Conservation (phyloP, 2,888 invertebrate genomes). For the Sialis fuliginosa region DNA sequence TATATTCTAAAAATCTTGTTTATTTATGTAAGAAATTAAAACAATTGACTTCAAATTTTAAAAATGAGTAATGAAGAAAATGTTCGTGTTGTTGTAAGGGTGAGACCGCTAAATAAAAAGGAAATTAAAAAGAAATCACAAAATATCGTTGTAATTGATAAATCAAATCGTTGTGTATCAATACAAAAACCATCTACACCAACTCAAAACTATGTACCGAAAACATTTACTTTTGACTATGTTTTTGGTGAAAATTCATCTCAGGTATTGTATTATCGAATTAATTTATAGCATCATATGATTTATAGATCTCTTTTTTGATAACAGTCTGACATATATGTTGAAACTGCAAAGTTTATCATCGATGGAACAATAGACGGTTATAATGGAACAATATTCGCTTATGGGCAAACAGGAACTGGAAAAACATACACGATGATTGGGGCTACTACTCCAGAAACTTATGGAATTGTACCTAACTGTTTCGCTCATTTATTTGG, state of each 20-base stretch:
- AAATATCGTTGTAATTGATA: conserved; percentile 59
- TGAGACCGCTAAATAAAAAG: conserved; percentile 78
- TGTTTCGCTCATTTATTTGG: conserved; percentile 98
- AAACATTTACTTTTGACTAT: conserved; percentile 87
- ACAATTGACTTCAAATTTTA: no score
- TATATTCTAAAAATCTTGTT: no score
- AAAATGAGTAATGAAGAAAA: conserved; percentile 40
- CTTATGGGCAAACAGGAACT: conserved; percentile 87
- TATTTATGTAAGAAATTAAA: no score
- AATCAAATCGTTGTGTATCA: conserved; percentile 57
- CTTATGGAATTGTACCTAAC: conserved; percentile 93
- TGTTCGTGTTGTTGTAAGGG: conserved; percentile 89
- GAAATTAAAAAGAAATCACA: conserved; percentile 57
- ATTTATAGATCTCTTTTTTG: conserved; percentile 4
- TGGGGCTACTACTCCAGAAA: conserved; percentile 74
- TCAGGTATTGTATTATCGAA: conserved; percentile 39
- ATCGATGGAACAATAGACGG: conserved; percentile 92
- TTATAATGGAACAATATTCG: conserved; percentile 88
- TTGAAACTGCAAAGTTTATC: conserved; percentile 89
- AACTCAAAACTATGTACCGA: conserved; percentile 58
- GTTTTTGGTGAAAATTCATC: conserved; percentile 77
- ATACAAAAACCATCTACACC: conserved; percentile 58
- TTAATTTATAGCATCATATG: neutral
- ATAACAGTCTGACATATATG: conserved; percentile 77
- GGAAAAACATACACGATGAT: conserved; percentile 99